phyloP scores from a whole-genome alignment of 2,888 invertebrate species.

The Elysia crispata region DNA sequence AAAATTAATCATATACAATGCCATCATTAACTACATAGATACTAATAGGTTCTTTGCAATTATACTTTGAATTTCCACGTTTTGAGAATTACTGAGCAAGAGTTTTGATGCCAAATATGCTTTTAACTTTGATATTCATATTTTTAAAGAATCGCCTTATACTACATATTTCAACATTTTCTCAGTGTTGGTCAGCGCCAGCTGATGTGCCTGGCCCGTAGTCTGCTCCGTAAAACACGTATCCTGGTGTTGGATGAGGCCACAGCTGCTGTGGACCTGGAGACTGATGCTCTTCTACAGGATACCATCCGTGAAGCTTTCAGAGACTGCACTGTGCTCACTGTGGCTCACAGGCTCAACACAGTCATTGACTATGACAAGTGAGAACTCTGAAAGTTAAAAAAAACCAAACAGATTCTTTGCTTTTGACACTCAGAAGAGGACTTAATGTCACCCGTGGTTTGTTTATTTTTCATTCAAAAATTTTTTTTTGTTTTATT shows the following conservation, averaged over 20 bases:
- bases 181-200: slow-evolving; percentile 50
- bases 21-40: too few species aligned
- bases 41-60: too few species aligned
- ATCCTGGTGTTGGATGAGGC: slow-evolving; percentile 49
- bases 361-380: slow-evolving; percentile 53
- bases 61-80: neutral
- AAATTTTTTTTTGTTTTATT: too few species aligned
- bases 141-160: too few species aligned
- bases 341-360: slow-evolving; percentile 51
- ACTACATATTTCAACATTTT: neutral
- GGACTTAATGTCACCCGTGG: too few species aligned
- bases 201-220: slow-evolving; percentile 47
- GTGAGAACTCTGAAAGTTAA: neutral
- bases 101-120: neutral
- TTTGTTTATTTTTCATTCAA: too few species aligned
- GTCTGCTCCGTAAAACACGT: slow-evolving; percentile 46
- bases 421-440: too few species aligned
- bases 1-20: too few species aligned
- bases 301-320: slow-evolving; percentile 49
- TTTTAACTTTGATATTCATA: neutral
- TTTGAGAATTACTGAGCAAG: neutral
- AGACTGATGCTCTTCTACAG: slow-evolving; percentile 50
- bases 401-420: too few species aligned
- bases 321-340: slow-evolving; percentile 51
- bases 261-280: slow-evolving; percentile 51